These are phyloP conservation scores for Clanis bilineata DNA, from an alignment of 2,888 invertebrate species.

Conservation along the genomic window DNA sequence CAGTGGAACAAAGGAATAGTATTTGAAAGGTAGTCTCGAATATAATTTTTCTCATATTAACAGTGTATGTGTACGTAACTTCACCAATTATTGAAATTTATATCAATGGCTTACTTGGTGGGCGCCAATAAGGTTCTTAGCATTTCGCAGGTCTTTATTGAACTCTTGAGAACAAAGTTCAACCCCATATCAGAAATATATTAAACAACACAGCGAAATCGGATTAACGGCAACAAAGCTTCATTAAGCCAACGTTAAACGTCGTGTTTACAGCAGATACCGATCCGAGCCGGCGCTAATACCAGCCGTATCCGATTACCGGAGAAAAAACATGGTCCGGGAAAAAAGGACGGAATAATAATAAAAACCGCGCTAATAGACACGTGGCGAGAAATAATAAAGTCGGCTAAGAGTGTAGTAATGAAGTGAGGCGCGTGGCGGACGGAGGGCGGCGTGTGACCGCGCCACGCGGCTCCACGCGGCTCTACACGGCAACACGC, in stretches of 20 bases:
- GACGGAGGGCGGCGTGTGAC: conserved; percentile 44
- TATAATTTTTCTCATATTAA: no score
- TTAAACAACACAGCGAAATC: conserved; percentile 15
- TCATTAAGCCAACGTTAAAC: conserved; percentile 63
- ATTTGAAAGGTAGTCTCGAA: no score
- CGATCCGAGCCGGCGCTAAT: conserved; percentile 56
- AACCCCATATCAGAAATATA: background rate
- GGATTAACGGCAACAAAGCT: conserved; percentile 36
- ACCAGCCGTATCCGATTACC: conserved; percentile 69
- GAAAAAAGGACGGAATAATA: conserved; percentile 34
- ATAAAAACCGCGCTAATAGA: conserved; percentile 63
- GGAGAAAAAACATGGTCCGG: conserved; percentile 39
- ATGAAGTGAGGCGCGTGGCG: conserved; percentile 68
- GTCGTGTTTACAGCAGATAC: conserved; percentile 72
- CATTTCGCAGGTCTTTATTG: background rate
- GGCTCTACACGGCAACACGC: conserved; percentile 37
- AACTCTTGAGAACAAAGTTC: background rate
- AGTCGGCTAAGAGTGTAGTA: conserved; percentile 63
- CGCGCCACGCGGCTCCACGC: conserved; percentile 30
- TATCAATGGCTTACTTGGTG: background rate
- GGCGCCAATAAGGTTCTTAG: background rate
- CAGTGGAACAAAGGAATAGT: no score
- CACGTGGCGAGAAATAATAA: conserved; percentile 78
- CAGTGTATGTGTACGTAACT: no score
- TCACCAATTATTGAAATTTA: background rate